These are phyloP conservation scores for Saturnia japonica DNA, from an alignment of 2,888 invertebrate species.

Conservation along the genomic window DNA sequence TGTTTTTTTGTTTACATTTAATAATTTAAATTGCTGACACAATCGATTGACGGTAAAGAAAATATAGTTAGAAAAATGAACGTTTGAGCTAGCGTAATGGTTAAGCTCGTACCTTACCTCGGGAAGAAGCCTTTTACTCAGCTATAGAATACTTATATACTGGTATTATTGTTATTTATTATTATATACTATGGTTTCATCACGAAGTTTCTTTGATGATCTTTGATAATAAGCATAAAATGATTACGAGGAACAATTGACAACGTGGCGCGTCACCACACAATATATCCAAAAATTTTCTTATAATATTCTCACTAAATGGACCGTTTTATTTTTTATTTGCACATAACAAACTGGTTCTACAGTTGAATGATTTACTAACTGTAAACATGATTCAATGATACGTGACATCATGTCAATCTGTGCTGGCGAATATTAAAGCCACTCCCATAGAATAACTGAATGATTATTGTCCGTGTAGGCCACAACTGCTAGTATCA, in stretches of 20 bases:
- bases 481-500: constrained; percentile 55
- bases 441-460: constrained; percentile 58
- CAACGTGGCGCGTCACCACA: background rate
- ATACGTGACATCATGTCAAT: constrained; percentile 61
- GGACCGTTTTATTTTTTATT: constrained; percentile 23
- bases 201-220: background rate
- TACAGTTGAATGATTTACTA: constrained; percentile 30
- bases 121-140: too few relatives aligned
- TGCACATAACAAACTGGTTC: constrained; percentile 24
- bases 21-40: too few relatives aligned
- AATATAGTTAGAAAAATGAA: too few relatives aligned
- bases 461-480: constrained; percentile 54
- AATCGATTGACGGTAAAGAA: too few relatives aligned
- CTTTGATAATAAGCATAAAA: constrained; percentile 2
- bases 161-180: too few relatives aligned
- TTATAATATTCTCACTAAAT: constrained; percentile 19
- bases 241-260: constrained; percentile 7
- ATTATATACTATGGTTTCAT: background rate
- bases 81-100: too few relatives aligned
- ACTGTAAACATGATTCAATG: constrained; percentile 46
- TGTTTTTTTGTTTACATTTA: too few relatives aligned
- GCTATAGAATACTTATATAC: too few relatives aligned
- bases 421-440: constrained; percentile 46
- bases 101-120: too few relatives aligned
- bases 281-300: constrained; percentile 6